A percentile compares a stretch with the other conserved stretches of the same genome.
Conservation (phyloP, 1,140 invertebrate genomes). For the Bombus picipes region DNA sequence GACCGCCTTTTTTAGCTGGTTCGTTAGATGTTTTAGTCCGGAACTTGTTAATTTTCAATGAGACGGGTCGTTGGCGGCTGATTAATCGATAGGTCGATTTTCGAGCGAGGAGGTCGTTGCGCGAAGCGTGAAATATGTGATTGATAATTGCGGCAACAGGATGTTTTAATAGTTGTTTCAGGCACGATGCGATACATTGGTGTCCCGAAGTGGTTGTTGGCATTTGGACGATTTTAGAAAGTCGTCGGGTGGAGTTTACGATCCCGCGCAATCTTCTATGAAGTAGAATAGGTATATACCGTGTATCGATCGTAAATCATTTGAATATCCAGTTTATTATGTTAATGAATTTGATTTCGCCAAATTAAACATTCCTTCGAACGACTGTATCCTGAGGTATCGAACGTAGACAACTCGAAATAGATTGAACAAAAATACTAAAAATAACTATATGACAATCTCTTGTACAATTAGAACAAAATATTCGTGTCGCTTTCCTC, state of each 20-base stretch:
- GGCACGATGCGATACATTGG: background rate
- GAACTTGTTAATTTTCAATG: constrained; percentile 27
- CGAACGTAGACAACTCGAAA: too few species aligned
- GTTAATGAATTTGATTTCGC: background rate
- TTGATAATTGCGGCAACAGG: background rate
- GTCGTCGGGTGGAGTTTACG: background rate
- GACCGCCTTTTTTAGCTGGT: background rate
- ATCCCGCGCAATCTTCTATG: too few species aligned
- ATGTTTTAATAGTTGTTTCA: background rate
- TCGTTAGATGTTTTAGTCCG: constrained; percentile 1
- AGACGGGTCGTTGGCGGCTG: background rate
- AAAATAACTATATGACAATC: too few species aligned
- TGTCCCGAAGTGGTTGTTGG: too few species aligned
- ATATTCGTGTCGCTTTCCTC: background rate
- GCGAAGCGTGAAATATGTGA: background rate
- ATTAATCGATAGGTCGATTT: constrained; percentile 18
- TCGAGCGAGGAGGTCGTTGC: background rate
- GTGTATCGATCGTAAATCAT: background rate
- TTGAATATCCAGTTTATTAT: background rate
- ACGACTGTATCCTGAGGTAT: too few species aligned
- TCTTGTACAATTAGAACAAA: background rate
- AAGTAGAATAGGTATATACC: background rate
- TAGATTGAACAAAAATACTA: too few species aligned
- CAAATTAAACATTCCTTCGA: background rate
- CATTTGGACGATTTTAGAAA: background rate